phyloP scores from a whole-genome alignment of 92 coral and sea anemone species.

The Palythoa caribaeorum region DNA sequence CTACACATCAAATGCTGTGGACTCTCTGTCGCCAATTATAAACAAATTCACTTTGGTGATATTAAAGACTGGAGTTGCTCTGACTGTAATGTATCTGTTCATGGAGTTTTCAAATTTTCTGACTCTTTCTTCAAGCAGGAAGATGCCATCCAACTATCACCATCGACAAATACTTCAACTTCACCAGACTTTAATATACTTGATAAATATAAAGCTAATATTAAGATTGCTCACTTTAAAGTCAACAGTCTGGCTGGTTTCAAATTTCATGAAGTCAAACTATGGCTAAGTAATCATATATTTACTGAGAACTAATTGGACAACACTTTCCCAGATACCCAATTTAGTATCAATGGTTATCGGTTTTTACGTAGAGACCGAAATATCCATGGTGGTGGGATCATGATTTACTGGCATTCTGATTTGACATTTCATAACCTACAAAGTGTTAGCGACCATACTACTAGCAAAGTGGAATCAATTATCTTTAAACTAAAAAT shows the following conservation, averaged over 20 bases:
- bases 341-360: slow-evolving; percentile 46
- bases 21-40: no score
- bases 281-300: slow-evolving; percentile 23
- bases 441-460: slow-evolving; percentile 30
- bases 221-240: slow-evolving; percentile 49
- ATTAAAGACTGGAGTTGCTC: slow-evolving; percentile 1
- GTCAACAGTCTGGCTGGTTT: slow-evolving; percentile 48
- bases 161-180: not conserved
- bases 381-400: slow-evolving; percentile 51
- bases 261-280: slow-evolving; percentile 48
- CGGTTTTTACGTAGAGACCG: slow-evolving; percentile 41
- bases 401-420: slow-evolving; percentile 43
- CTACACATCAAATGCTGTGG: not conserved
- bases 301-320: slow-evolving; percentile 46
- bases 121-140: not conserved
- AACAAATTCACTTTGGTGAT: not conserved
- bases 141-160: not conserved
- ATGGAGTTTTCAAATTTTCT: not conserved
- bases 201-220: slow-evolving; percentile 14
- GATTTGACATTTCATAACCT: slow-evolving; percentile 36
- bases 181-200: not conserved
- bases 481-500: slow-evolving; percentile 44
- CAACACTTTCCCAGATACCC: slow-evolving; percentile 25
- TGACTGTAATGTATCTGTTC: not conserved
- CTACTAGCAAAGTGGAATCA: slow-evolving; percentile 28